Percentiles rank a stretch among this genome's conserved stretches.
These are phyloP conservation scores for Sylvilagus floridanus DNA, from an alignment of 2,797 vertebrate species.

Conservation along the genomic window DNA sequence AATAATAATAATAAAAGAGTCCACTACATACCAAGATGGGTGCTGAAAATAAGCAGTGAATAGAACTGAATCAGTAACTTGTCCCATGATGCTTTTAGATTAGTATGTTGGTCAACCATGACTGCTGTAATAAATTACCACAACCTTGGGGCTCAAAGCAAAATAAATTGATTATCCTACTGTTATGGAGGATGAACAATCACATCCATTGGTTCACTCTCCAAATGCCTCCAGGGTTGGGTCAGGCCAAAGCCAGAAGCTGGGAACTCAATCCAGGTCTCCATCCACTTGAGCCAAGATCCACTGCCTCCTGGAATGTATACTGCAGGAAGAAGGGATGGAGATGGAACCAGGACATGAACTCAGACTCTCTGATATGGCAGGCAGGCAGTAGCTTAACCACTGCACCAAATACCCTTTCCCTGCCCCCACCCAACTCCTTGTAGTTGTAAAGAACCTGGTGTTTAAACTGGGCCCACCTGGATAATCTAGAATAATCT, in stretches of 20 bases:
- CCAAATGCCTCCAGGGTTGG: too few relatives aligned
- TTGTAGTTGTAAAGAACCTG: neutral
- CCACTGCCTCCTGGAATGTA: too few relatives aligned
- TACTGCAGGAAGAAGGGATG: too few relatives aligned
- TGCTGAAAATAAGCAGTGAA: neutral
- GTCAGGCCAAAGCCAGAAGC: too few relatives aligned
- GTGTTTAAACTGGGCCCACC: neutral
- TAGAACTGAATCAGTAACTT: neutral
- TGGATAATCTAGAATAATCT: neutral
- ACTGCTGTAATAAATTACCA: neutral
- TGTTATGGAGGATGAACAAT: neutral
- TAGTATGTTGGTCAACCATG: neutral
- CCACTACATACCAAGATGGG: neutral
- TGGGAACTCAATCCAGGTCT: too few relatives aligned
- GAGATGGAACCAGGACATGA: too few relatives aligned
- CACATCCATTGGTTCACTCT: too few relatives aligned
- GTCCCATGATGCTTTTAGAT: neutral
- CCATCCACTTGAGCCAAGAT: too few relatives aligned
- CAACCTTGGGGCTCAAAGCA: neutral
- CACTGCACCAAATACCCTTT: too few relatives aligned
- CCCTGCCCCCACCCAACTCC: too few relatives aligned
- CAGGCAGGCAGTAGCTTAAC: too few relatives aligned
- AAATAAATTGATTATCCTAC: neutral
- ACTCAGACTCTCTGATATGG: too few relatives aligned
- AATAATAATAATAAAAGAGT: neutral